Evolutionary conservation across 1,140 invertebrate species (phyloP).

Genomic region (Trichogramma pretiosum): DNA sequence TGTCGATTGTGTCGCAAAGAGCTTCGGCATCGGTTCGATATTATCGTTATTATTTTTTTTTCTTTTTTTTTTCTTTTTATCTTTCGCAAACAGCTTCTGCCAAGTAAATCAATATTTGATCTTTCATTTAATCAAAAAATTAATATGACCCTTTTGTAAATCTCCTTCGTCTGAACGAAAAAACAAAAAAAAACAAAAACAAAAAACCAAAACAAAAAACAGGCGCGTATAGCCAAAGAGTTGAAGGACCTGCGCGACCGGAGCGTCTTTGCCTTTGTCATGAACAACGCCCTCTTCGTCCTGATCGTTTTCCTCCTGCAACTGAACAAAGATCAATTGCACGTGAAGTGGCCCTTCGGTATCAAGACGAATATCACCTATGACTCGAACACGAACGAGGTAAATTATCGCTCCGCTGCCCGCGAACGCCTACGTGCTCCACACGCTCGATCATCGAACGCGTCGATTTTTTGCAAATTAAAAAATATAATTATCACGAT

Average conservation of each 20-base stretch:
- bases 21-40: too few species aligned
- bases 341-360: slow-evolving; percentile 89
- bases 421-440: too few species aligned
- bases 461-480: too few species aligned
- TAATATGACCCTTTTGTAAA: slow-evolving; percentile 19
- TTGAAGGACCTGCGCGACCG: slow-evolving; percentile 88
- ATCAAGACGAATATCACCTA: slow-evolving; percentile 89
- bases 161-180: too few species aligned
- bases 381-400: slow-evolving; percentile 78
- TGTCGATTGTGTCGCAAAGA: too few species aligned
- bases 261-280: slow-evolving; percentile 93
- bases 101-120: too few species aligned
- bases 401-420: slow-evolving; percentile 53
- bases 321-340: slow-evolving; percentile 88
- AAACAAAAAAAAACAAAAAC: background rate
- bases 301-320: slow-evolving; percentile 95
- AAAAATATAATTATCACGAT: too few species aligned
- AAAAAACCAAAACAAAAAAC: slow-evolving; percentile 30
- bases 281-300: slow-evolving; percentile 96
- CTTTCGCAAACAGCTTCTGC: too few species aligned
- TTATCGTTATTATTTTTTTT: too few species aligned
- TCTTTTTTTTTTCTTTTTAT: too few species aligned
- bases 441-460: too few species aligned
- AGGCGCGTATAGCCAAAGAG: slow-evolving; percentile 82
- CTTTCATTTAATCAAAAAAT: too few species aligned